phyloP scores from a whole-genome alignment of 2,113 vertebrate genomes.

The Zootoca vivipara region DNA sequence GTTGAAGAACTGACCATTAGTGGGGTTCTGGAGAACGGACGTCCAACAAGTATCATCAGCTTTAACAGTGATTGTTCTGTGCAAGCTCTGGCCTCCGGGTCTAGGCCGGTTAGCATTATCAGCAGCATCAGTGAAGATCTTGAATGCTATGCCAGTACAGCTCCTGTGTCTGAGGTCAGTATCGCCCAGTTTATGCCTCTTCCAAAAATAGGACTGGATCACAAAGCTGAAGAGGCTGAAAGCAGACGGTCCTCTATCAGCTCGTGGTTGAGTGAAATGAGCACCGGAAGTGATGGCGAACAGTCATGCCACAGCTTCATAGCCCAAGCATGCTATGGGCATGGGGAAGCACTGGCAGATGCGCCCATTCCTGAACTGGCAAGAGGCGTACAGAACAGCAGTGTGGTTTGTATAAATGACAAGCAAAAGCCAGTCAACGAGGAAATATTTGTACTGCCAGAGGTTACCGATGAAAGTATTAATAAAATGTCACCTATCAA shows the following conservation, averaged over 20 bases:
- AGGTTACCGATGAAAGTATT: slow-evolving; percentile 73
- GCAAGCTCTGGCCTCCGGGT: slow-evolving; percentile 83
- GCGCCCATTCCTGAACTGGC: slow-evolving; percentile 68
- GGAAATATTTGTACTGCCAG: slow-evolving; percentile 71
- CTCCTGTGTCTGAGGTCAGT: slow-evolving; percentile 89
- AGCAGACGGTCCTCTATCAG: slow-evolving; percentile 89
- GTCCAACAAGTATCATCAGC: slow-evolving; percentile 92
- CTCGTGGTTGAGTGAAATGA: slow-evolving; percentile 95
- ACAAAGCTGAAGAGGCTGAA: slow-evolving; percentile 73
- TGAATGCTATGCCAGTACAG: slow-evolving; percentile 75
- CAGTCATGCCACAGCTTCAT: slow-evolving; percentile 89
- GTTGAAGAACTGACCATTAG: slow-evolving; percentile 87
- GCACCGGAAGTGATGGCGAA: slow-evolving; percentile 88
- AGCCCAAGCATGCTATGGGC: slow-evolving; percentile 86
- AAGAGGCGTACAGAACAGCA: slow-evolving; percentile 60
- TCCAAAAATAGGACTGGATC: slow-evolving; percentile 77
- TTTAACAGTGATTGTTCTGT: slow-evolving; percentile 91
- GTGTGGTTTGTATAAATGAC: slow-evolving; percentile 65
- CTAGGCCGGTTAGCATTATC: slow-evolving; percentile 91
- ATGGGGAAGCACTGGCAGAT: slow-evolving; percentile 90
- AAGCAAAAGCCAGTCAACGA: slow-evolving; percentile 75
- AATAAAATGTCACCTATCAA: slow-evolving; percentile 74
- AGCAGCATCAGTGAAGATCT: slow-evolving; percentile 89
- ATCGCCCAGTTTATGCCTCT: slow-evolving; percentile 87
- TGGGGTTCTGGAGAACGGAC: slow-evolving; percentile 81